Base-by-base conservation (phyloP, 2,113 vertebrate species). In the Penelope pileata region DNA sequence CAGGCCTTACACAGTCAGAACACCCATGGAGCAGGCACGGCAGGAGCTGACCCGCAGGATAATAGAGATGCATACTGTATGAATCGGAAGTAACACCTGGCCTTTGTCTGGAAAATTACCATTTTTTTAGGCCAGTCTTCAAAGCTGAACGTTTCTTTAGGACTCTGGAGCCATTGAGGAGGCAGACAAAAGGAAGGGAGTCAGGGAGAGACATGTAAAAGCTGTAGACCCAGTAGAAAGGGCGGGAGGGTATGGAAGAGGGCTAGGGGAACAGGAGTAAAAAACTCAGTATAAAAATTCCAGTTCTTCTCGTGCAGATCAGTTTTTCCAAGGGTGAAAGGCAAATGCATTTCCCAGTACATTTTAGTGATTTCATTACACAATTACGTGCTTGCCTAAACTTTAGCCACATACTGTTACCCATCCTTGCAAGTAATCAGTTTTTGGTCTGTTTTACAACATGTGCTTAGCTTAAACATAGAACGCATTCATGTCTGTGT, bases 41-140 rank as follows among this genome's bases (percentile, higher is more conserved):
- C 42, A 0, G 94, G 91, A 78, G 75, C 79, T 96, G 94, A 94
- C 94, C 93, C 3, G 12, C 88, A 56, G 85, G 68, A 95, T 95
- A 96, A 97, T 95, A 83, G 85, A 56, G 88, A 95, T 95, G 85
- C 85, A 94, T 94, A 93, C 75, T 75, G 91, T 93, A 96, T 91
- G 85, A 94, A 93, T 96, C 42, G 88, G 91, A 96, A 96, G 88
- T 96, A 93, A 95, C 90, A 96, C 91, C 96, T 97, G 91, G 90
- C 85, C 93, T 96, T 97, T 97, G 88, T 97, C 93, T 95, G 95
- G 87, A 93, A 96, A 97, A 96, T 96, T 96, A 96, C 90, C 95
- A 93, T 95, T 96, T 97, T 96, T 96, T 97, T 96, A 96, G 95
- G 94, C 91, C 91, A 93, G 1, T 80, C 91, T 96, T 97, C 95